Evolutionary conservation across 2,888 invertebrate genomes (phyloP).

Genomic region (Hypomecis punctinalis): DNA sequence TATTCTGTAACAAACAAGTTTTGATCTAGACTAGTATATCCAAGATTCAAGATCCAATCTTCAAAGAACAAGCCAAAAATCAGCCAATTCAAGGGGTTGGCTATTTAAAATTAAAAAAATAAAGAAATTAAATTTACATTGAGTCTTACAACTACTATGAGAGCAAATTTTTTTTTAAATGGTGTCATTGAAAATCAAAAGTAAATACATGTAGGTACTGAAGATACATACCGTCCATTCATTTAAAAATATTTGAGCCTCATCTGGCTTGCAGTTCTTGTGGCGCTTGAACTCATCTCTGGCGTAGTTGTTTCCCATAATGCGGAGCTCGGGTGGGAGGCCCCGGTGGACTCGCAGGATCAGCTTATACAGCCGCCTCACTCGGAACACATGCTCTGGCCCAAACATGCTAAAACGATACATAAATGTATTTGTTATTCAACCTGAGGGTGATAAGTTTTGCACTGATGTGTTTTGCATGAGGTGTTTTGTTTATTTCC

Average conservation of each 20-base stretch:
- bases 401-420: conserved; percentile 54
- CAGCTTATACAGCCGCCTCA: conserved; percentile 90
- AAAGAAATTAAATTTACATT: too few relatives aligned
- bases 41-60: too few relatives aligned
- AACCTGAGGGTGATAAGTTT: too few relatives aligned
- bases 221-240: conserved; percentile 92
- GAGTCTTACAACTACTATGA: neutral
- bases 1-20: too few relatives aligned
- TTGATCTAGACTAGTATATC: too few relatives aligned
- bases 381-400: conserved; percentile 85
- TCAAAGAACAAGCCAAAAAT: too few relatives aligned
- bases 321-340: conserved; percentile 88
- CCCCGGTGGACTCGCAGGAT: conserved; percentile 92
- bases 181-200: too few relatives aligned
- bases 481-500: too few relatives aligned
- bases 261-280: conserved; percentile 88
- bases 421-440: too few relatives aligned
- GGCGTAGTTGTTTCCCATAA: conserved; percentile 91
- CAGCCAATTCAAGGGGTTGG: too few relatives aligned
- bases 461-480: too few relatives aligned
- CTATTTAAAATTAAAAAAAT: too few relatives aligned
- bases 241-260: conserved; percentile 91
- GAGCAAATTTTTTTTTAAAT: neutral
- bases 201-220: neutral
- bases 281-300: conserved; percentile 95